Conservation (phyloP, 1,140 invertebrate species). For the Phenacoccus solenopsis region DNA sequence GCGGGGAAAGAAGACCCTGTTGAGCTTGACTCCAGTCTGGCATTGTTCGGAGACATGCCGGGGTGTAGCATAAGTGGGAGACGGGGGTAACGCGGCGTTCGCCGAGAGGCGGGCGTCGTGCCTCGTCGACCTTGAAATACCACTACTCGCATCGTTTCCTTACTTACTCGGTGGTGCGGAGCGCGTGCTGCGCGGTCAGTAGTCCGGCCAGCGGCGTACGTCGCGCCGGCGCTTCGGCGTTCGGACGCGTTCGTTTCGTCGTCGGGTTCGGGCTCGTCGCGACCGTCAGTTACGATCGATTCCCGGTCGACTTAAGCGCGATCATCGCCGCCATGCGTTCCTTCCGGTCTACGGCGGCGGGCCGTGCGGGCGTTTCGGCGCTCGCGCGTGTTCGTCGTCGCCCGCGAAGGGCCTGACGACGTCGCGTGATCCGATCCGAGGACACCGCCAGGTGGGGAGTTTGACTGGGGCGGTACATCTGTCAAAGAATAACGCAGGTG, state of each 20-base stretch:
- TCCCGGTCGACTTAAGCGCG: neutral
- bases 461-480: conserved; percentile 73
- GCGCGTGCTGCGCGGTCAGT: conserved; percentile 4
- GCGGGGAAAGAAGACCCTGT: conserved; percentile 42
- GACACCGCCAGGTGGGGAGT: conserved; percentile 61
- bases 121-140: conserved; percentile 45
- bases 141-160: conserved; percentile 55
- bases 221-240: conserved; percentile 50
- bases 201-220: conserved; percentile 30
- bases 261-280: neutral
- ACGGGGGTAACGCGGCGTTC: conserved; percentile 24
- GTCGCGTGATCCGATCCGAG: conserved; percentile 44
- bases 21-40: conserved; percentile 75
- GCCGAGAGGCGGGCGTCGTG: neutral
- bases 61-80: conserved; percentile 64
- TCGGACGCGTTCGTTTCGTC: conserved; percentile 21
- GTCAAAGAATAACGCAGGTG: conserved; percentile 72
- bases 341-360: neutral
- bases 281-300: neutral
- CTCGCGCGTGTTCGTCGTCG: neutral
- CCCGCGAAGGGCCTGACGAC: conserved; percentile 28
- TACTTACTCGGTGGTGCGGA: conserved; percentile 52
- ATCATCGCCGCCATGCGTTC: neutral
- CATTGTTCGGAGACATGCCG: conserved; percentile 66
- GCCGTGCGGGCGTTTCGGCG: no score